Conservation (phyloP, 2,113 vertebrate genomes). For the Raja brachyura region DNA sequence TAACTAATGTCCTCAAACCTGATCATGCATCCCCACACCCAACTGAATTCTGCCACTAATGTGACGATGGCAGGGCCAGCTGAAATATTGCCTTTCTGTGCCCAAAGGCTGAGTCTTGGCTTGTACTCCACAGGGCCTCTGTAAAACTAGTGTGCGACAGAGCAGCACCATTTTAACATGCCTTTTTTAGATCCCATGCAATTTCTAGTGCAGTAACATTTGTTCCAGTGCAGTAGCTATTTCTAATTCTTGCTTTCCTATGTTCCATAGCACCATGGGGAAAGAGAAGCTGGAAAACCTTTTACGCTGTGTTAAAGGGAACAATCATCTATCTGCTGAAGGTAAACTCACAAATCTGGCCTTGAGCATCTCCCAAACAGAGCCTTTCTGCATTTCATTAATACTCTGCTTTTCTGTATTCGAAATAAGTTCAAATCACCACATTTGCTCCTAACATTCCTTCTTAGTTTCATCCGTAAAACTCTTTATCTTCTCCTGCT, state of each 20-base stretch:
- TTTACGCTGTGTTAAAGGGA: slow-evolving; percentile 73
- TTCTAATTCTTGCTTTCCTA: neutral
- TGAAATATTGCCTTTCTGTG: too few relatives aligned
- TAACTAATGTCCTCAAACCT: too few relatives aligned
- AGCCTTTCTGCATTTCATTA: neutral
- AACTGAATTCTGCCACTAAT: too few relatives aligned
- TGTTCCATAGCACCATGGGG: slow-evolving; percentile 74
- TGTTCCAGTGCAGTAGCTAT: neutral
- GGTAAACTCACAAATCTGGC: slow-evolving; percentile 50
- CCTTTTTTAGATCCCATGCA: too few relatives aligned
- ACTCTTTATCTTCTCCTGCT: neutral
- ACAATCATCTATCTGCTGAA: slow-evolving; percentile 81
- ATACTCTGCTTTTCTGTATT: neutral
- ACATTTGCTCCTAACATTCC: neutral
- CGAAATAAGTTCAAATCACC: neutral
- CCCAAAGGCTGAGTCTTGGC: too few relatives aligned
- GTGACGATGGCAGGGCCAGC: too few relatives aligned
- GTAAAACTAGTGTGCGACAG: too few relatives aligned
- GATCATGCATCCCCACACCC: too few relatives aligned
- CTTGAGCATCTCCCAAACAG: neutral
- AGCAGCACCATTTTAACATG: too few relatives aligned
- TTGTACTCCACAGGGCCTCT: too few relatives aligned
- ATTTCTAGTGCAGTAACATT: neutral
- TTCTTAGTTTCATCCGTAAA: neutral
- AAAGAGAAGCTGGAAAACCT: slow-evolving; percentile 81